Conservation (phyloP, 2,797 vertebrate species). For the Sebastes vulpes region DNA sequence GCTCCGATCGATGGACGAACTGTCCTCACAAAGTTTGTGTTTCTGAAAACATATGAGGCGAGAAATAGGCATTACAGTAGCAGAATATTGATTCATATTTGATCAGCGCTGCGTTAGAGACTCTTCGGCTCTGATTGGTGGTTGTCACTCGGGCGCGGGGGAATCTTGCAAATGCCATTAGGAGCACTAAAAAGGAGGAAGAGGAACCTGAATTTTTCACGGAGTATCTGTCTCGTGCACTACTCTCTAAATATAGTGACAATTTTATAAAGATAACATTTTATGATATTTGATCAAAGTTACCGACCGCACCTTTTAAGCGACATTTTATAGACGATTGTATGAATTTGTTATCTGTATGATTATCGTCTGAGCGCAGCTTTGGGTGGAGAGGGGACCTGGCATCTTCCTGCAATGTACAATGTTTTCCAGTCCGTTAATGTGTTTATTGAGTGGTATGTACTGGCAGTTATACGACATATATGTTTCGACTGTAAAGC, state of each 20-base stretch:
- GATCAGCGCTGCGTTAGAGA: background rate
- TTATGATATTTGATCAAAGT: too few species aligned
- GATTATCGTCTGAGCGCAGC: background rate
- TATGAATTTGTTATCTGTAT: background rate
- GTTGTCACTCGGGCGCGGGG: background rate
- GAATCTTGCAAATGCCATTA: too few species aligned
- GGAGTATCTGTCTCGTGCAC: too few species aligned
- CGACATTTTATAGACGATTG: background rate
- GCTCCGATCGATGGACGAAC: background rate
- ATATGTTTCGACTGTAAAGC: background rate
- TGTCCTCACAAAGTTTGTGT: too few species aligned
- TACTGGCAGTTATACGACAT: background rate
- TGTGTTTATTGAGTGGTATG: slow-evolving; percentile 1
- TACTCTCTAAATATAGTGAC: too few species aligned
- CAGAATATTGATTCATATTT: background rate
- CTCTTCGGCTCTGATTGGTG: background rate
- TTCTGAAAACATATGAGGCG: background rate
- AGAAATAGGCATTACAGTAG: background rate
- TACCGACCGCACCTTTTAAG: too few species aligned
- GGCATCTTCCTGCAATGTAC: background rate
- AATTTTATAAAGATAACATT: too few species aligned
- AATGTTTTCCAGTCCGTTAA: background rate
- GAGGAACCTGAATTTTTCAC: too few species aligned
- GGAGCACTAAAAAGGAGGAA: too few species aligned
- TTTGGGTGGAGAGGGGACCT: background rate